These are phyloP conservation scores for Orthonevra nobilis DNA, from an alignment of 2,888 invertebrate genomes.

Conservation along the genomic window DNA sequence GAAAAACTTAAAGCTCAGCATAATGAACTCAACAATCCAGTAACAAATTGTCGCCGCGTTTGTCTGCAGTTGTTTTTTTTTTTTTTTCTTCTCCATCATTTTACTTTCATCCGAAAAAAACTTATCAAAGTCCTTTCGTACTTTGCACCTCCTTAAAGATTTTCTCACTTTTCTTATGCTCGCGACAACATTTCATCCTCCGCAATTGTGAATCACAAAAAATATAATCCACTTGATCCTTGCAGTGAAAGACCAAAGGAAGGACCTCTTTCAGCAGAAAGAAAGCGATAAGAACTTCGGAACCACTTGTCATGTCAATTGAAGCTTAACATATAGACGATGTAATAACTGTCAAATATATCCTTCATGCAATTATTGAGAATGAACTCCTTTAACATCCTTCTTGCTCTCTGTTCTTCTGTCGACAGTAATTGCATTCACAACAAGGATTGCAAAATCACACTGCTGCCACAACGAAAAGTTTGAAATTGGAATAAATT, in stretches of 20 bases:
- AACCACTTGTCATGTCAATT: conserved; percentile 60
- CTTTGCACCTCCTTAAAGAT: conserved; percentile 23
- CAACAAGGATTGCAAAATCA: conserved; percentile 31
- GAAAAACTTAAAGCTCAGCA: conserved; percentile 16
- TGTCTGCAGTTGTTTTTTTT: not conserved
- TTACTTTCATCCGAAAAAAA: no score
- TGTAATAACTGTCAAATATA: conserved; percentile 63
- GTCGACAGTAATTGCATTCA: conserved; percentile 64
- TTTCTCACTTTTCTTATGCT: conserved; percentile 10
- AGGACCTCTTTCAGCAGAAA: conserved; percentile 27
- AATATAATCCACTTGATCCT: conserved; percentile 47
- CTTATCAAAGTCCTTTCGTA: conserved; percentile 5
- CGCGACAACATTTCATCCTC: not conserved
- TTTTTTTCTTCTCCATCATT: no score
- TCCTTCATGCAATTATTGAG: conserved; percentile 59
- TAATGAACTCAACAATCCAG: not conserved
- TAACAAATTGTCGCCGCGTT: not conserved
- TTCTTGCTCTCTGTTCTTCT: conserved; percentile 8
- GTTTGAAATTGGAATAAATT: not conserved
- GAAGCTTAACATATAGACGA: conserved; percentile 45
- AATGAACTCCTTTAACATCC: conserved; percentile 2
- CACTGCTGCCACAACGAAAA: not conserved
- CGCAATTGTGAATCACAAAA: no score
- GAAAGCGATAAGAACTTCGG: conserved; percentile 12
- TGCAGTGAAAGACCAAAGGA: conserved; percentile 9